Percentiles rank a stretch among this genome's conserved stretches.
Evolutionary conservation across 2,797 vertebrate species (phyloP).

Genomic region (Remorina albescens): DNA sequence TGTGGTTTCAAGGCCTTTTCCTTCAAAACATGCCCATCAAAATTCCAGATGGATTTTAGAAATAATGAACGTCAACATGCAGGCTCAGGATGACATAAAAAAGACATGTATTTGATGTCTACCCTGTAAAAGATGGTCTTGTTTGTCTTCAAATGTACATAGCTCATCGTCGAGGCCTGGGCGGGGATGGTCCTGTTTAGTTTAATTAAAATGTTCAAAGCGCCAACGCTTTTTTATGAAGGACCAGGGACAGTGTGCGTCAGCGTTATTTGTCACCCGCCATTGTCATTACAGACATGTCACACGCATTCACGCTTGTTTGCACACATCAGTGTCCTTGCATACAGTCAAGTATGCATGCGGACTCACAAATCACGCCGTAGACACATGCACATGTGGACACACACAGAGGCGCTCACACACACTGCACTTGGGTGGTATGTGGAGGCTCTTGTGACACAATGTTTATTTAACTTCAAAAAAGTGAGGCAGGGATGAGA

Average conservation of each 20-base stretch:
- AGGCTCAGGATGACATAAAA: slow-evolving; percentile 81
- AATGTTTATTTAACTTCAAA: slow-evolving; percentile 80
- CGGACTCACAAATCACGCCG: slow-evolving; percentile 61
- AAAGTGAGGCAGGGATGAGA: slow-evolving; percentile 74
- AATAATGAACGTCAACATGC: slow-evolving; percentile 84
- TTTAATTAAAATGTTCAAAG: slow-evolving; percentile 87
- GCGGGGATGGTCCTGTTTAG: slow-evolving; percentile 81
- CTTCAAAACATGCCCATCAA: slow-evolving; percentile 85
- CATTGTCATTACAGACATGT: slow-evolving; percentile 72
- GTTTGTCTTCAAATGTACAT: slow-evolving; percentile 82
- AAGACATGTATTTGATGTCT: slow-evolving; percentile 83
- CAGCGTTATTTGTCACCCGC: slow-evolving; percentile 74
- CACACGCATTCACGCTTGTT: slow-evolving; percentile 46
- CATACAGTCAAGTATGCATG: slow-evolving; percentile 36
- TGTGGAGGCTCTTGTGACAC: slow-evolving; percentile 73
- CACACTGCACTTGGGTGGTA: slow-evolving; percentile 78
- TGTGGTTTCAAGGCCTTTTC: slow-evolving; percentile 80
- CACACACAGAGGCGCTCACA: slow-evolving; percentile 62
- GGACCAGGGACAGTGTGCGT: slow-evolving; percentile 73
- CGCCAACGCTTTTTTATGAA: slow-evolving; percentile 75
- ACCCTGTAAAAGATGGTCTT: slow-evolving; percentile 83
- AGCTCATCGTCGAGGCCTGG: slow-evolving; percentile 74
- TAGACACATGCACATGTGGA: slow-evolving; percentile 53
- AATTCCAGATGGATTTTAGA: slow-evolving; percentile 86
- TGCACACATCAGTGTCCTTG: slow-evolving; percentile 41